Evolutionary conservation across 1,140 invertebrate genomes (phyloP).

Genomic region (Aphidius gifuensis): DNA sequence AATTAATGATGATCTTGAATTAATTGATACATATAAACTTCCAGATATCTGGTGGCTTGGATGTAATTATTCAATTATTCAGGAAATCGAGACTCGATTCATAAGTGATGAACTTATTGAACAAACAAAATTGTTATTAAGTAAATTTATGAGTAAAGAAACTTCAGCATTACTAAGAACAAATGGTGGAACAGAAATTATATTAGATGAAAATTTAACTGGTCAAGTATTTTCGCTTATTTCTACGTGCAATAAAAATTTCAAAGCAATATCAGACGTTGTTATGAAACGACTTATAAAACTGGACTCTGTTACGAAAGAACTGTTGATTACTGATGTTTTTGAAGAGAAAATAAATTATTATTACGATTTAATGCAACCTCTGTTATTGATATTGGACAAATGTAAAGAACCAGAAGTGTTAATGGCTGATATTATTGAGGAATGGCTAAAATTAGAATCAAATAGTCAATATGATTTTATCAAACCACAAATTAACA

Average conservation of each 20-base stretch:
- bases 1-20: slow-evolving; percentile 7
- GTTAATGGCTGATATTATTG: background rate
- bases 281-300: background rate
- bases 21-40: background rate
- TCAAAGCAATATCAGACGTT: background rate
- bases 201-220: background rate
- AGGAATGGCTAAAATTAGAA: slow-evolving; percentile 1
- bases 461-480: background rate
- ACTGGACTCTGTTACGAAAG: background rate
- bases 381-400: background rate
- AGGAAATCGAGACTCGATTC: background rate
- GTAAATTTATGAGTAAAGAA: background rate
- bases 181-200: background rate
- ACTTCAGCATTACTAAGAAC: background rate
- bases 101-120: background rate
- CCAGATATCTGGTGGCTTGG: background rate
- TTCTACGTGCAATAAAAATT: slow-evolving; percentile 2
- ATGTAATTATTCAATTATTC: slow-evolving; percentile 2
- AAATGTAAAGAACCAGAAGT: background rate
- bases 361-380: background rate
- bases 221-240: background rate
- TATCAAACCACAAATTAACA: slow-evolving; percentile 3
- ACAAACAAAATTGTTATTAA: background rate
- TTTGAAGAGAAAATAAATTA: slow-evolving; percentile 9
- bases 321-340: background rate